These are phyloP conservation scores for Diphyllodes magnificus DNA, from an alignment of 2,113 vertebrate species.

Conservation along the genomic window DNA sequence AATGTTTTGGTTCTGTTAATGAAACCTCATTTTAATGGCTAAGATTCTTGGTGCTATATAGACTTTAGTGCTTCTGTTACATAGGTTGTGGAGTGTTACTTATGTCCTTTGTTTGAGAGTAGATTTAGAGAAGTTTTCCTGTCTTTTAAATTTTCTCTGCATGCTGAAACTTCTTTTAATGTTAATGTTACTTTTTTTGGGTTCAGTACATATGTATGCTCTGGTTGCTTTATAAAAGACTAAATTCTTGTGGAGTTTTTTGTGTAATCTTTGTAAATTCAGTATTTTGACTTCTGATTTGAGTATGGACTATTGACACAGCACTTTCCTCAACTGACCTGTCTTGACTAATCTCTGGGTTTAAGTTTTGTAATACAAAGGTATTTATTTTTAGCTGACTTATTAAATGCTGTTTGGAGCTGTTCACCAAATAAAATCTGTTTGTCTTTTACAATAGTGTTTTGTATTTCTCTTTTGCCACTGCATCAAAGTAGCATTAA, in stretches of 20 bases:
- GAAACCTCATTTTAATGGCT: not conserved
- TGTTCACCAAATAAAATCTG: not conserved
- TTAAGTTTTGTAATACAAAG: not conserved
- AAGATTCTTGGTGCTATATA: not conserved
- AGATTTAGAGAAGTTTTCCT: not conserved
- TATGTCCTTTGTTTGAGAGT: not conserved
- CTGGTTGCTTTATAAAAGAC: not conserved
- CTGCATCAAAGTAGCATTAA: not conserved
- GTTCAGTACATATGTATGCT: not conserved
- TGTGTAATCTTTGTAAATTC: not conserved
- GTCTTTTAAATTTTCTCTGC: not conserved
- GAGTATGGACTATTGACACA: not conserved
- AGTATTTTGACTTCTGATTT: not conserved
- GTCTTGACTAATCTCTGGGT: not conserved
- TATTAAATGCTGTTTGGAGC: not conserved
- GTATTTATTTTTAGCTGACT: not conserved
- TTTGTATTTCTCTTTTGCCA: not conserved
- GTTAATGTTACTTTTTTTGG: not conserved
- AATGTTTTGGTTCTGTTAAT: not conserved
- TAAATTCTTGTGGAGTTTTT: not conserved
- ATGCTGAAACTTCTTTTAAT: not conserved
- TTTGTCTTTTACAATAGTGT: not conserved
- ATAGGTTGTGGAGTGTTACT: not conserved
- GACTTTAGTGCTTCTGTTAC: not conserved
- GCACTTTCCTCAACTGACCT: not conserved